These are phyloP conservation scores for Spilarctia lutea DNA, from an alignment of 2,888 invertebrate genomes.

Conservation along the genomic window DNA sequence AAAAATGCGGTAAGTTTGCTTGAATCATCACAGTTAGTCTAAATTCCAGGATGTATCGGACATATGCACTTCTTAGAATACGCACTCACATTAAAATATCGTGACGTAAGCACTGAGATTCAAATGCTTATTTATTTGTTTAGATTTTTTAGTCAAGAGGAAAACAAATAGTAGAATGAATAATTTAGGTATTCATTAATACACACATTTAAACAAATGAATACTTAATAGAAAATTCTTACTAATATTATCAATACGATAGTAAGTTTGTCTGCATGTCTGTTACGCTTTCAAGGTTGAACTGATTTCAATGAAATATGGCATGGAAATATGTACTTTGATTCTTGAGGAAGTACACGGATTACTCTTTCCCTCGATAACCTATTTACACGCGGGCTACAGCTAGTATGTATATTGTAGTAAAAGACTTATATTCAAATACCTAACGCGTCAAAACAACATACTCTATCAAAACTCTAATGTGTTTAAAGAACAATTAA, in stretches of 20 bases:
- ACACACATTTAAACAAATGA: neutral
- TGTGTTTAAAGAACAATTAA: too few relatives aligned
- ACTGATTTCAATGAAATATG: too few relatives aligned
- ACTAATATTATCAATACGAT: too few relatives aligned
- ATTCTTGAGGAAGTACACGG: too few relatives aligned
- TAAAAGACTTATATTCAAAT: too few relatives aligned
- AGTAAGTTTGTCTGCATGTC: too few relatives aligned
- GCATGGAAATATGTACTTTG: too few relatives aligned
- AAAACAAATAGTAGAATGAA: neutral
- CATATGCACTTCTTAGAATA: constrained; percentile 38
- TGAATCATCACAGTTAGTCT: constrained; percentile 37
- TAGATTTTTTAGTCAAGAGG: neutral
- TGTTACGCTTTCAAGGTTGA: too few relatives aligned
- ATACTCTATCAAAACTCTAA: neutral
- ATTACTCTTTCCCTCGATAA: too few relatives aligned
- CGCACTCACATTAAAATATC: constrained; percentile 11
- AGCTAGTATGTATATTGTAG: too few relatives aligned
- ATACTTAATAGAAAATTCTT: neutral
- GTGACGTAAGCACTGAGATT: constrained; percentile 9
- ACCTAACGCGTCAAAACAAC: neutral
- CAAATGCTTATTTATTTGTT: constrained; percentile 5
- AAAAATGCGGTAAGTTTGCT: neutral
- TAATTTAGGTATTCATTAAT: neutral
- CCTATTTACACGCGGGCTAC: too few relatives aligned
- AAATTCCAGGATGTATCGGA: constrained; percentile 32